These are phyloP conservation scores for Dinomys branickii DNA, from an alignment of 2,113 vertebrate species.

Conservation along the genomic window DNA sequence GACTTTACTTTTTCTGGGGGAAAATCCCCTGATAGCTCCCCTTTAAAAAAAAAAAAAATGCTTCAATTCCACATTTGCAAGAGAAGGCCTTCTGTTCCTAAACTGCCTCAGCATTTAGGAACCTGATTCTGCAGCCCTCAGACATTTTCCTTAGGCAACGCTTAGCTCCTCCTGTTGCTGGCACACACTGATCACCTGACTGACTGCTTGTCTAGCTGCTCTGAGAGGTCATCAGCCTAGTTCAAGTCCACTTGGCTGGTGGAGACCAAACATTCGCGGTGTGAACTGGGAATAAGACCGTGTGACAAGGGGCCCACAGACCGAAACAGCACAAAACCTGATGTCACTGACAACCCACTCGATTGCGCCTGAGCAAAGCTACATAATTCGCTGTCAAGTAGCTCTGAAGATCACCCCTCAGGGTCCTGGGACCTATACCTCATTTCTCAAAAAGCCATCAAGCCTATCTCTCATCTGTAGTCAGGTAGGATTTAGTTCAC, in stretches of 20 bases:
- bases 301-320: slow-evolving; percentile 30
- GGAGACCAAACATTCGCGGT: slow-evolving; percentile 61
- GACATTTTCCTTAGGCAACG: slow-evolving; percentile 53
- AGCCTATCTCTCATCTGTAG: neutral
- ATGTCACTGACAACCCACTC: neutral
- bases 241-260: slow-evolving; percentile 62
- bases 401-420: neutral
- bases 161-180: neutral
- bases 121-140: neutral
- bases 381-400: neutral
- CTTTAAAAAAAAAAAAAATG: neutral
- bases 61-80: slow-evolving; percentile 8
- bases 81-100: slow-evolving; percentile 15
- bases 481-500: neutral
- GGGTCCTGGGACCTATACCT: neutral
- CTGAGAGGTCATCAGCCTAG: slow-evolving; percentile 61
- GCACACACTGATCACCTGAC: slow-evolving; percentile 67
- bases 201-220: slow-evolving; percentile 68
- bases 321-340: neutral
- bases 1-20: neutral
- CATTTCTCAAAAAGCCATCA: neutral
- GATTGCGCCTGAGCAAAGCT: neutral
- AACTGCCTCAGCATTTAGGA: neutral
- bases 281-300: slow-evolving; percentile 19
- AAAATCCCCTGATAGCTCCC: neutral